Evolutionary conservation across 2,888 invertebrate species (phyloP).

Genomic region (Philaethria dido): DNA sequence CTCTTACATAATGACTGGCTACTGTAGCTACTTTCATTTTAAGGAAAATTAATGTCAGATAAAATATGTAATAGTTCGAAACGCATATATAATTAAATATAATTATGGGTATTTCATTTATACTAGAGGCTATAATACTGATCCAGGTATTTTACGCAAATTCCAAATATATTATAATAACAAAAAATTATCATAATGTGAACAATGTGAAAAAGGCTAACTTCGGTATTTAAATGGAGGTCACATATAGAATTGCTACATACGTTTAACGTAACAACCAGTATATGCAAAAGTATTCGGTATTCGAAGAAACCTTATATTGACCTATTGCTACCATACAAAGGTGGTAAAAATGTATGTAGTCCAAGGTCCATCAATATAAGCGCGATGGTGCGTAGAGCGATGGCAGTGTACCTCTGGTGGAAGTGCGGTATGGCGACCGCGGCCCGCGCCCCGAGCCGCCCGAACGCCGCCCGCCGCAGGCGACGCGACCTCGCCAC

Average conservation of each 20-base stretch:
- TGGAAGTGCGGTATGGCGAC: conserved; percentile 55
- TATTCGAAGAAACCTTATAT: conserved; percentile 32
- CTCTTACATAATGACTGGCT: not conserved
- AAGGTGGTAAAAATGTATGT: conserved; percentile 57
- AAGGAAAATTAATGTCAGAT: not conserved
- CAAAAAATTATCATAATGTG: not conserved
- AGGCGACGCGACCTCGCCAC: conserved; percentile 75
- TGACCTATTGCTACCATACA: conserved; percentile 36
- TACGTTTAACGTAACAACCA: not conserved
- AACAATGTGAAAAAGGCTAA: conserved; percentile 7
- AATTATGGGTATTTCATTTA: not conserved
- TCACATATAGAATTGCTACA: conserved; percentile 20
- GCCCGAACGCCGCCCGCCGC: conserved; percentile 58
- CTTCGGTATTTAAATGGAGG: conserved; percentile 31
- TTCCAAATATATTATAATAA: not conserved
- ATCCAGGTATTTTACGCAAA: not conserved
- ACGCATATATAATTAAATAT: not conserved
- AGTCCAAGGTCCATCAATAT: conserved; percentile 77
- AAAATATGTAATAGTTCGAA: not conserved
- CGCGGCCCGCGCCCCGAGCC: conserved; percentile 52
- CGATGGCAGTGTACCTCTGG: conserved; percentile 51
- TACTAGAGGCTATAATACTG: not conserved
- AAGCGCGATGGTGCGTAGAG: conserved; percentile 72
- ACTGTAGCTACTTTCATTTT: not conserved
- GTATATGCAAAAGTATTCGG: conserved; percentile 22